Evolutionary conservation across 2,797 vertebrate genomes (phyloP).

Genomic region (Pangasius djambal): DNA sequence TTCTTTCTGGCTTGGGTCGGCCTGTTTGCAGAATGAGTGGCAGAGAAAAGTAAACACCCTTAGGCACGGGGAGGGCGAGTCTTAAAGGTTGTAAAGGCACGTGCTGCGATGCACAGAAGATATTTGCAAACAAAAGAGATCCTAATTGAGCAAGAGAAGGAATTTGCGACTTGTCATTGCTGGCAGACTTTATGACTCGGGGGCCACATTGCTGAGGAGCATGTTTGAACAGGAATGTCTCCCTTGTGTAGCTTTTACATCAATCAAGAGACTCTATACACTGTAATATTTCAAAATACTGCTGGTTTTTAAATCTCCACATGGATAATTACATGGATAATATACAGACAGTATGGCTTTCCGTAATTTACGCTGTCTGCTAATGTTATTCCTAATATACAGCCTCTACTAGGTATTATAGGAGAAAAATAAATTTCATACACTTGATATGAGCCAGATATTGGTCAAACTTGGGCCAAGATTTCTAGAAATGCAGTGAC

Average conservation of each 20-base stretch:
- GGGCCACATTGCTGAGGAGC: conserved; percentile 18
- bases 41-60: conserved; percentile 42
- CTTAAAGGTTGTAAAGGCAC: conserved; percentile 19
- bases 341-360: background rate
- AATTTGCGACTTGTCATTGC: conserved; percentile 41
- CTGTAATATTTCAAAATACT: background rate
- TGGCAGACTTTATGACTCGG: background rate
- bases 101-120: conserved; percentile 3
- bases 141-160: conserved; percentile 31
- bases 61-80: background rate
- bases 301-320: background rate
- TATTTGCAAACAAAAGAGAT: background rate
- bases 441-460: background rate
- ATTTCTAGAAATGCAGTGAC: background rate
- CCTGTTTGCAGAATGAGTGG: conserved; percentile 34
- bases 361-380: background rate
- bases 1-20: conserved; percentile 17
- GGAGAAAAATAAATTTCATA: background rate
- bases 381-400: background rate
- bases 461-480: background rate
- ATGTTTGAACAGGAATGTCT: background rate
- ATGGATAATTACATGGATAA: background rate
- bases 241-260: background rate
- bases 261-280: too few relatives aligned
- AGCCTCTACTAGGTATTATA: background rate